Base-by-base conservation (phyloP, 30 jellyfish, hydroid and myxozoan species). In the Nemopilema nomurai region DNA sequence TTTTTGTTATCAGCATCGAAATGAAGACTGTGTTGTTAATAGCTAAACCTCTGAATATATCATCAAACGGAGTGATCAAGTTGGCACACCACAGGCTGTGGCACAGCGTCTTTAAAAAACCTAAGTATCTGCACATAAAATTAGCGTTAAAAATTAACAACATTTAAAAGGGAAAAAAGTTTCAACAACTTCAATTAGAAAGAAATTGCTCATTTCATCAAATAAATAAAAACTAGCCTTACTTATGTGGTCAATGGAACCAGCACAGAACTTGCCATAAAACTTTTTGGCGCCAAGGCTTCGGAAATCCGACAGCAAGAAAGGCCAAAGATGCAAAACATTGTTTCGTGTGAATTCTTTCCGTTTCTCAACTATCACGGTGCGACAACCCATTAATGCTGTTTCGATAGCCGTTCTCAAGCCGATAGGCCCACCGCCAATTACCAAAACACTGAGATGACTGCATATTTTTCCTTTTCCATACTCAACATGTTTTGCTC, bases 371-470 rank as follows among this genome's bases (percentile, higher is more conserved):
- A 92, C 96, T 18, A 92, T 53, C 70, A 92, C 97, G 17, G 96
- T 88, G 30, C 89, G 76, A 72, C 98, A 92, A 18, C 98, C 98
- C 50, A 92, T 93, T 18, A 88, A 49, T 4, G 95, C 89, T 52
- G 92, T 69, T 88, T 92, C 98, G 22, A 92, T 92, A 23, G 98
- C 98, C 1, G 96, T 92, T 69, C 98, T 69, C 28, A 92, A 82
- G 69, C 98, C 98, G 53, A 92, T 92, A 18, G 98, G 98, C 74
- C 98, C 98, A 26, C 91, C 89, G 1, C 98, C 98, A 0, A 92
- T 92, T 3, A 92, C 62, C 80, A 92, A 77, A 66, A 95, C 96
- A 68, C 68, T 83, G 8, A 77, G 69, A 78, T 83, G 86, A 50
- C 69, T 79, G 62, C 96, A 89, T 28, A 80, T 89, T 32, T 66